A percentile compares a stretch with the other conserved stretches of the same genome.
phyloP scores from a whole-genome alignment of 2,888 invertebrate genomes.

The Therioaphis trifolii region DNA sequence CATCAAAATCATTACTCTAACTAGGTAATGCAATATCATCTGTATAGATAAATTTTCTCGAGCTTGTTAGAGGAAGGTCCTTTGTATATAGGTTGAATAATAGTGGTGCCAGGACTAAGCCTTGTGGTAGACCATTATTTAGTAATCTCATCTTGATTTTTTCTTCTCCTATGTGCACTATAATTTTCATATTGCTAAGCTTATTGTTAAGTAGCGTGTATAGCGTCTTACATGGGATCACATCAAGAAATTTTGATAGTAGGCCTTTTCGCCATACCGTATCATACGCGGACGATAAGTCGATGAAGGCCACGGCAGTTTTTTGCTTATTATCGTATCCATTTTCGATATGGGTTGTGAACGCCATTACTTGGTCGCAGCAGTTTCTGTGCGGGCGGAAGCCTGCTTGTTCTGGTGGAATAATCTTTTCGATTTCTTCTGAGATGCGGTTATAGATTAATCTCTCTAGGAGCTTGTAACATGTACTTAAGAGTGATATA shows the following conservation, averaged over 20 bases:
- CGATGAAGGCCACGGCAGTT: constrained; percentile 17
- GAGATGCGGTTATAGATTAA: constrained; percentile 13
- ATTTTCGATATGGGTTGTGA: constrained; percentile 27
- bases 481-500: constrained; percentile 22
- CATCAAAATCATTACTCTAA: background rate
- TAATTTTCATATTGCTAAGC: constrained; percentile 28
- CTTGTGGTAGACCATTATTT: background rate
- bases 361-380: constrained; percentile 11
- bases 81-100: background rate
- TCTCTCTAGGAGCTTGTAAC: constrained; percentile 10
- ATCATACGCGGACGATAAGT: constrained; percentile 1
- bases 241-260: constrained; percentile 43
- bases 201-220: constrained; percentile 34
- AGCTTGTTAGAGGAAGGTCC: too few species aligned
- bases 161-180: constrained; percentile 5
- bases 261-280: constrained; percentile 32
- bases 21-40: too few species aligned
- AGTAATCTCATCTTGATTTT: background rate
- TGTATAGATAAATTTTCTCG: too few species aligned
- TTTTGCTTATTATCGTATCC: constrained; percentile 3
- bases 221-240: constrained; percentile 29
- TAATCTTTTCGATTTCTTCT: background rate
- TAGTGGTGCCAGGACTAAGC: background rate
- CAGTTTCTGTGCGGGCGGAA: constrained; percentile 15
- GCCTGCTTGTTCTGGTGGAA: background rate